These are phyloP conservation scores for Panurus biarmicus DNA, from an alignment of 2,113 vertebrate species.

Conservation along the genomic window DNA sequence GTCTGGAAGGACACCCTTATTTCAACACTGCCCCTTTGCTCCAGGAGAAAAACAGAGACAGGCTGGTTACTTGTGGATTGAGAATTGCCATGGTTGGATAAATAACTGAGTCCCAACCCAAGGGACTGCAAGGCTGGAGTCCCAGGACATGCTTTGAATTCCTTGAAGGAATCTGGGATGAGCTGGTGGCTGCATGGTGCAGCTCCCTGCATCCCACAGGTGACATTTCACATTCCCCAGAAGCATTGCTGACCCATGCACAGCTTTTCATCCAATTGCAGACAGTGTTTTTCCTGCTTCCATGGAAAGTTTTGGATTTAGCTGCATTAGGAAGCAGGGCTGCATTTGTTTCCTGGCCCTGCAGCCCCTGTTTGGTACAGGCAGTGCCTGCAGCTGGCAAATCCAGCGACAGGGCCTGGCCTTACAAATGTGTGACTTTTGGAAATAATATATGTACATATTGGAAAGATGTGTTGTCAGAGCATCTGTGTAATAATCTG, in stretches of 20 bases:
- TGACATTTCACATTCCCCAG: background rate
- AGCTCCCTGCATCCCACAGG: background rate
- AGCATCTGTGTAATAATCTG: background rate
- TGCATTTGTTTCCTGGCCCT: background rate
- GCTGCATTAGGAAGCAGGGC: background rate
- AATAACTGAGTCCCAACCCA: background rate
- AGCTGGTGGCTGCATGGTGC: background rate
- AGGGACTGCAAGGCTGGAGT: background rate
- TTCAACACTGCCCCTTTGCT: background rate
- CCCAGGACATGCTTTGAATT: background rate
- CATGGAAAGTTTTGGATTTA: background rate
- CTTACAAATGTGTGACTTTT: background rate
- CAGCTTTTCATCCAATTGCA: background rate
- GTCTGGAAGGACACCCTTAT: background rate
- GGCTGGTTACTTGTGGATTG: background rate
- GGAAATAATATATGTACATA: no score
- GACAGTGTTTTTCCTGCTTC: background rate
- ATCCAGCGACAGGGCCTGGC: background rate
- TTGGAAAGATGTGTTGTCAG: background rate
- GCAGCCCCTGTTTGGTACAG: accelerated
- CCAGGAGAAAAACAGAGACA: background rate
- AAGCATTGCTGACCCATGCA: background rate
- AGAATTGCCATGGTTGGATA: background rate
- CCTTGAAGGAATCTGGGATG: background rate
- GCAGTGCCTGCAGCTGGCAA: background rate